Conservation (phyloP, 2,888 invertebrate genomes). For the Mellilla xanthometata region DNA sequence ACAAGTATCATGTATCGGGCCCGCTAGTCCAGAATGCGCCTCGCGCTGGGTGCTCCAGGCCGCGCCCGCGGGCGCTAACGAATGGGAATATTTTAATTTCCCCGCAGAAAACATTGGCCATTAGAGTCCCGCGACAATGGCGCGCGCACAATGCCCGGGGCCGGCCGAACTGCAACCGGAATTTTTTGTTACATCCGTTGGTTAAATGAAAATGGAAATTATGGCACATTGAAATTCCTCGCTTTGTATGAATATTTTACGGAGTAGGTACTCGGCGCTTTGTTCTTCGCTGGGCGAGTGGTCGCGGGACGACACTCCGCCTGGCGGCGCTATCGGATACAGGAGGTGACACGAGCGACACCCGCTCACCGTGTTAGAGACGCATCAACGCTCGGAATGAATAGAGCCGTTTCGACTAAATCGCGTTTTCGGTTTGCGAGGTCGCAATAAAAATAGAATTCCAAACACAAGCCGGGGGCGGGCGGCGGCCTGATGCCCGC, state of each 20-base stretch:
- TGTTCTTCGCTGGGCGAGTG: too few relatives aligned
- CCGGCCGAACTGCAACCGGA: constrained; percentile 27
- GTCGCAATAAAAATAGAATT: constrained; percentile 27
- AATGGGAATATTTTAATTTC: constrained; percentile 34
- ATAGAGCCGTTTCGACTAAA: constrained; percentile 22
- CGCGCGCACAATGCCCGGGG: constrained; percentile 30
- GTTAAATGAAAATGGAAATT: constrained; percentile 37
- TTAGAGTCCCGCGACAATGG: constrained; percentile 34
- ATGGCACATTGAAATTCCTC: constrained; percentile 30
- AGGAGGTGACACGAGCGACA: too few relatives aligned
- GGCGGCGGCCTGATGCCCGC: constrained; percentile 12
- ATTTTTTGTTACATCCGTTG: constrained; percentile 31
- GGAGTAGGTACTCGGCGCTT: too few relatives aligned
- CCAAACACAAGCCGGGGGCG: constrained; percentile 18
- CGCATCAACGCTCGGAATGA: constrained; percentile 22
- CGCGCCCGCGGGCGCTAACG: constrained; percentile 14
- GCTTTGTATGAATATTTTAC: constrained; percentile 18
- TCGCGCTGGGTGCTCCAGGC: too few relatives aligned
- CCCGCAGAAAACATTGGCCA: constrained; percentile 32
- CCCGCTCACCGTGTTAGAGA: constrained; percentile 13
- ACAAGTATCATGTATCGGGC: too few relatives aligned
- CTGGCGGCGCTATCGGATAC: too few relatives aligned
- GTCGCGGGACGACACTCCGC: too few relatives aligned
- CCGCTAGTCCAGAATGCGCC: too few relatives aligned
- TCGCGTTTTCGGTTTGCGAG: constrained; percentile 26